Conservation (phyloP, 2,797 vertebrate genomes). For the Taeniopygia guttata region DNA sequence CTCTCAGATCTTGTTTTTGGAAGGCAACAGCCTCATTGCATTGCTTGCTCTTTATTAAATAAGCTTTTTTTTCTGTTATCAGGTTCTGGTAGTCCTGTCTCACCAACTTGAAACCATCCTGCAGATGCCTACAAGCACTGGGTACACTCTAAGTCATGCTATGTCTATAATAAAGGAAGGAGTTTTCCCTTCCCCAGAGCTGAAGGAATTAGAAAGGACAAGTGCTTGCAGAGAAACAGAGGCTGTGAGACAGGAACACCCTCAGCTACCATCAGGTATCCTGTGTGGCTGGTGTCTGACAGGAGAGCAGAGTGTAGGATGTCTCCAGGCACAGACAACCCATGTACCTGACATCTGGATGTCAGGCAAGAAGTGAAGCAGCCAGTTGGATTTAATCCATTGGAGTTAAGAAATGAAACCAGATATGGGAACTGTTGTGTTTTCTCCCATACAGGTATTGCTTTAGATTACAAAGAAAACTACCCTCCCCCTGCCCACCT, state of each 20-base stretch:
- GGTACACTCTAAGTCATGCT: background rate
- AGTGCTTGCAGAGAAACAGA: background rate
- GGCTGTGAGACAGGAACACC: background rate
- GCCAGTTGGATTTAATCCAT: background rate
- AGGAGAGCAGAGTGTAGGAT: background rate
- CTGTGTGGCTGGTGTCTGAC: background rate
- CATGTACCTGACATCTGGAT: background rate
- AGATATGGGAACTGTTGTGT: background rate
- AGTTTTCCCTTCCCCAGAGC: background rate
- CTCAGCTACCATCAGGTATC: background rate
- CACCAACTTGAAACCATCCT: background rate
- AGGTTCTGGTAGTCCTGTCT: background rate
- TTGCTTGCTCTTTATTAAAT: background rate
- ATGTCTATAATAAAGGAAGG: background rate
- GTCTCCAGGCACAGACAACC: background rate
- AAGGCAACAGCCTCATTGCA: background rate
- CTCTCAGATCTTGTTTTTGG: background rate
- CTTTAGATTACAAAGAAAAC: background rate
- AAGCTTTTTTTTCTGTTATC: background rate
- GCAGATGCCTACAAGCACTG: background rate
- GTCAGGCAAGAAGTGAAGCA: background rate
- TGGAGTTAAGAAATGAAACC: background rate
- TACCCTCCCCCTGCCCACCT: background rate
- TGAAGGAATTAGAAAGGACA: slow-evolving; percentile 1
- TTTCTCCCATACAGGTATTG: background rate